Conservation (phyloP, 23 tunicate species). For the Trididemnum miniatum region DNA sequence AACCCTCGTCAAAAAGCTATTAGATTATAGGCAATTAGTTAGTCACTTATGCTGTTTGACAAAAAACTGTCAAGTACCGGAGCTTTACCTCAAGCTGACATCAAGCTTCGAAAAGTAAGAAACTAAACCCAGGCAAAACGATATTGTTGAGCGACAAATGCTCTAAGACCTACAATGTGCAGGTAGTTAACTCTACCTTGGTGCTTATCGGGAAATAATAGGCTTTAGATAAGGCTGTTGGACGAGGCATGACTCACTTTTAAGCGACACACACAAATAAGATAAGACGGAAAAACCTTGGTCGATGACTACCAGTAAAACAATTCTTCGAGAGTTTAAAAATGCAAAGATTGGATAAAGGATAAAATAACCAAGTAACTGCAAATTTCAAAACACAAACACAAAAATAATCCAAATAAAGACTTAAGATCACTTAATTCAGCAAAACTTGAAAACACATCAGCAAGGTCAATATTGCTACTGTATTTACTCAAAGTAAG, state of each 20-base stretch:
- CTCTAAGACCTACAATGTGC: neutral
- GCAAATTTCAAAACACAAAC: too few relatives aligned
- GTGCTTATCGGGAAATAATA: constrained; percentile 4
- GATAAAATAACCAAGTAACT: neutral
- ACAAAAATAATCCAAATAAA: too few relatives aligned
- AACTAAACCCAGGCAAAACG: neutral
- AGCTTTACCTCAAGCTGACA: neutral
- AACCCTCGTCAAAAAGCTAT: too few relatives aligned
- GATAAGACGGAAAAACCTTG: neutral
- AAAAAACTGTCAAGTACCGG: neutral
- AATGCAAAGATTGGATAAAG: neutral
- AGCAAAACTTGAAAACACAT: too few relatives aligned
- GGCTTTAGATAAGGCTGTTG: neutral
- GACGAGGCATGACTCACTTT: neutral
- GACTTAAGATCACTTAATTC: too few relatives aligned
- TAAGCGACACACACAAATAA: constrained; percentile 1
- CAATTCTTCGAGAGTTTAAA: too few relatives aligned
- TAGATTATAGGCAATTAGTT: neutral
- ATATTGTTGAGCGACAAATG: neutral
- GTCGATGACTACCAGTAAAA: neutral
- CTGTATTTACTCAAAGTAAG: too few relatives aligned
- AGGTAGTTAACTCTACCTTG: neutral
- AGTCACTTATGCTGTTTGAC: neutral
- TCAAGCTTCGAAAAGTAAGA: neutral
- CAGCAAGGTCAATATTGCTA: too few relatives aligned